These are phyloP conservation scores for Cavia aperea DNA, from an alignment of 2,113 vertebrate species.

Conservation along the genomic window DNA sequence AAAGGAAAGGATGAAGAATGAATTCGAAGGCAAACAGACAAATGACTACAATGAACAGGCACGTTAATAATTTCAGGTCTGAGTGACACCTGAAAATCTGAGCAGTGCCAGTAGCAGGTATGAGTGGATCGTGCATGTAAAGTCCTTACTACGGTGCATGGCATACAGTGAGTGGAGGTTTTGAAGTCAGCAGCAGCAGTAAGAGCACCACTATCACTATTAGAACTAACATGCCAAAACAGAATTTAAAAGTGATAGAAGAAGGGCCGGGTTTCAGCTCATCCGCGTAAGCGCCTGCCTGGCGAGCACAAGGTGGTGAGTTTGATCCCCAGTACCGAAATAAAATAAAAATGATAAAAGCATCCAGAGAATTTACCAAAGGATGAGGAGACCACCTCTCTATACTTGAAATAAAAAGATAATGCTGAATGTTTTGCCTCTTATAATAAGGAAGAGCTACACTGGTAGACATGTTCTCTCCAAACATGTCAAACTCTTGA, in stretches of 20 bases:
- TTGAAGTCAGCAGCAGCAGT: background rate
- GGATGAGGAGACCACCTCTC: background rate
- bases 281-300: no score
- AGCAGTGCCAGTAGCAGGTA: background rate
- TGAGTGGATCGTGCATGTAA: background rate
- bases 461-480: background rate
- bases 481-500: background rate
- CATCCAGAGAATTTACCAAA: background rate
- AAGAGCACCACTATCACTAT: background rate
- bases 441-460: background rate
- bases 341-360: background rate
- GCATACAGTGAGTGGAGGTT: background rate
- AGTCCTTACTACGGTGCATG: background rate
- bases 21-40: background rate
- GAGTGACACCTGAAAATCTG: background rate
- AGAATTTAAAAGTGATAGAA: background rate
- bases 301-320: no score
- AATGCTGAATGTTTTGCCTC: background rate
- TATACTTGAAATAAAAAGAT: background rate
- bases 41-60: background rate
- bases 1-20: background rate
- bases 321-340: no score
- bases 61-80: background rate
- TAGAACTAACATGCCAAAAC: background rate
- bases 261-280: no score